A percentile compares a stretch with the other conserved stretches of the same genome.
Evolutionary conservation across 2,888 invertebrate species (phyloP).

Genomic region (Druceiella hillmani): DNA sequence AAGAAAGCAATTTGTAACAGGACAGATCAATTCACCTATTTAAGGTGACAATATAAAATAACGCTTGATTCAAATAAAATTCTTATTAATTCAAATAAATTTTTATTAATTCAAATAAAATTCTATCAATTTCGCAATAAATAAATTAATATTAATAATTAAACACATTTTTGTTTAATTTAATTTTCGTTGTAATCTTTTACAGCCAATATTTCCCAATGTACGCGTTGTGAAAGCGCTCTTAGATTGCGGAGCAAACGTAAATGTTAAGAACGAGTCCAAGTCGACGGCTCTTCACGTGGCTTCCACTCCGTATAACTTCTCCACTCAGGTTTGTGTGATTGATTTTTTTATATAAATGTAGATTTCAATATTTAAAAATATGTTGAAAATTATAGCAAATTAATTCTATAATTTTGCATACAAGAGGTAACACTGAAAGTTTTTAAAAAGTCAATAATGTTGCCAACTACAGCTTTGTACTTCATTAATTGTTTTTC

Average conservation of each 20-base stretch:
- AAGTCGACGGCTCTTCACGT: constrained; percentile 78
- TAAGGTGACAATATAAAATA: too few species aligned
- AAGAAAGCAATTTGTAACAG: too few species aligned
- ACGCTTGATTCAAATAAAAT: background rate
- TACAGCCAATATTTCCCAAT: constrained; percentile 69
- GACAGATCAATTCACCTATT: too few species aligned
- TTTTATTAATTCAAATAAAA: constrained; percentile 4
- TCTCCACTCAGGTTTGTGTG: constrained; percentile 55
- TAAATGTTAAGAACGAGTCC: constrained; percentile 69
- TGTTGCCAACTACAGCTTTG: too few species aligned
- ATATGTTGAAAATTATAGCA: too few species aligned
- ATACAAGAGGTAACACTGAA: too few species aligned
- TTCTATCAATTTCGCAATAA: too few species aligned
- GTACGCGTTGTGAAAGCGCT: constrained; percentile 63
- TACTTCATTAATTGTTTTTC: too few species aligned
- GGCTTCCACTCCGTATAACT: constrained; percentile 73
- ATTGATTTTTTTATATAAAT: too few species aligned
- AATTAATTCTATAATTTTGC: too few species aligned
- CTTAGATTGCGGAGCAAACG: constrained; percentile 70
- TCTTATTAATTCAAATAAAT: background rate
- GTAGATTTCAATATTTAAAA: too few species aligned
- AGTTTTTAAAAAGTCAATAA: too few species aligned
- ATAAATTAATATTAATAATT: background rate
- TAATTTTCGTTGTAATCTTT: constrained; percentile 11
- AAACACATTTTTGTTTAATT: constrained; percentile 1